Conservation (phyloP, 1,140 invertebrate genomes). For the Hetaerina americana region DNA sequence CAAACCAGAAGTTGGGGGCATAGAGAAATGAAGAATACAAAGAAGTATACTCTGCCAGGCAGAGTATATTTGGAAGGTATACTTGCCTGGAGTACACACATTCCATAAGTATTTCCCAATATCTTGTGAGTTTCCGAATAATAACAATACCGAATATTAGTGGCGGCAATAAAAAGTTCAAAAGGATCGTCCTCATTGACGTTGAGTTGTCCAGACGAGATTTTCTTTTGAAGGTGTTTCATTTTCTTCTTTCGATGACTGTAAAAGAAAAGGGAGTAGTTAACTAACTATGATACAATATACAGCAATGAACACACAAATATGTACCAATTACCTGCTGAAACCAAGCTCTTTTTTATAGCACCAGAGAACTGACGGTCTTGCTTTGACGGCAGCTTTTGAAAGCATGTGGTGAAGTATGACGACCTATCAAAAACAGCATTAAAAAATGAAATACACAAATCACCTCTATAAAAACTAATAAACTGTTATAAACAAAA, state of each 20-base stretch:
- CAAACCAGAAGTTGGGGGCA: no score
- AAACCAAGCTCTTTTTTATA: slow-evolving; percentile 96
- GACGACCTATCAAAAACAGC: slow-evolving; percentile 51
- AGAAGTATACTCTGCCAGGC: no score
- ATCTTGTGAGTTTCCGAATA: slow-evolving; percentile 97
- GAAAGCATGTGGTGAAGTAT: slow-evolving; percentile 95
- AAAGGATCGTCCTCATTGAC: slow-evolving; percentile 94
- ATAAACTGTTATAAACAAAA: slow-evolving; percentile 12
- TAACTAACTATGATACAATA: not conserved
- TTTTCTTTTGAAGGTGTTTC: slow-evolving; percentile 74
- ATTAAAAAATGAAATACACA: slow-evolving; percentile 11
- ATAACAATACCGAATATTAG: slow-evolving; percentile 94
- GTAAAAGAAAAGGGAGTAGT: slow-evolving; percentile 18
- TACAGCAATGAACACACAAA: not conserved
- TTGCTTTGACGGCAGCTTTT: slow-evolving; percentile 81
- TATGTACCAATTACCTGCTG: slow-evolving; percentile 44
- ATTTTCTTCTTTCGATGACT: slow-evolving; percentile 91
- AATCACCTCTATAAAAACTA: slow-evolving; percentile 5
- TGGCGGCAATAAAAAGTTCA: slow-evolving; percentile 91
- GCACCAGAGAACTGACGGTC: slow-evolving; percentile 93
- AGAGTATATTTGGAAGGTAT: not conserved
- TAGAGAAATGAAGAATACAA: no score
- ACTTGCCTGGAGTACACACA: slow-evolving; percentile 82
- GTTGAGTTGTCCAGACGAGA: slow-evolving; percentile 76
- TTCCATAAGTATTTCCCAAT: slow-evolving; percentile 93